phyloP scores from a whole-genome alignment of 37 sponge, comb jelly and placozoan species.

The Ianthella basta region DNA sequence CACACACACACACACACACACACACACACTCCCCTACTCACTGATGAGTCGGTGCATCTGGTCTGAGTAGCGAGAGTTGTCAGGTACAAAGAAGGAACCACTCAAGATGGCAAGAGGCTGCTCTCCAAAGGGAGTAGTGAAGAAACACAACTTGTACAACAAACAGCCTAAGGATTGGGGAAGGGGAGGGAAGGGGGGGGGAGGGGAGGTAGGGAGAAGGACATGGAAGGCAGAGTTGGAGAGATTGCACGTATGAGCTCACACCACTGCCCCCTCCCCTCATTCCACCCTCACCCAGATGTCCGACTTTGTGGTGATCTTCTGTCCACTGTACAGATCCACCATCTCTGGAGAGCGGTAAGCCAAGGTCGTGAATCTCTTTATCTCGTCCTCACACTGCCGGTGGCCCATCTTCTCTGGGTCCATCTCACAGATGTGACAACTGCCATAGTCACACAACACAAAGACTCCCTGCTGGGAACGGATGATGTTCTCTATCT shows the following conservation, averaged over 20 bases:
- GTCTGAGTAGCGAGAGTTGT: constrained; percentile 63
- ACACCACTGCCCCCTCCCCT: background rate
- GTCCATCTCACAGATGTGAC: constrained; percentile 62
- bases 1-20: constrained; percentile 27
- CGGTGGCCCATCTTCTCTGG: constrained; percentile 55
- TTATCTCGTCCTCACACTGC: constrained; percentile 72
- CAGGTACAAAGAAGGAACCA: constrained; percentile 78
- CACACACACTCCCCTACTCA: no score
- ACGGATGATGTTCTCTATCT: constrained; percentile 92
- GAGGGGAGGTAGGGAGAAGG: no score
- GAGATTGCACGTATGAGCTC: no score
- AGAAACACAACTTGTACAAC: constrained; percentile 96
- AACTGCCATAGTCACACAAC: constrained; percentile 96
- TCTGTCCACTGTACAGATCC: constrained; percentile 82
- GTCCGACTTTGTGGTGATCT: constrained; percentile 87
- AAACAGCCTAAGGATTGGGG: constrained; percentile 88
- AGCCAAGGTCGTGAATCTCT: constrained; percentile 86
- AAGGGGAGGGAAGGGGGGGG: no score
- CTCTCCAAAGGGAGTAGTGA: constrained; percentile 94
- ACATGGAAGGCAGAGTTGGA: no score
- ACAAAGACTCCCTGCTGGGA: constrained; percentile 63
- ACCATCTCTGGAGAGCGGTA: constrained; percentile 98
- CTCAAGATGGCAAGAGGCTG: constrained; percentile 83
- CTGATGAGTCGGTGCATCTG: constrained; percentile 74
- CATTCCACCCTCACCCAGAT: constrained; percentile 80